Percentiles rank a stretch among this genome's conserved stretches.
These are phyloP conservation scores for Anneissia japonica DNA, from an alignment of 35 echinoderm and acorn worm genomes.

Conservation along the genomic window DNA sequence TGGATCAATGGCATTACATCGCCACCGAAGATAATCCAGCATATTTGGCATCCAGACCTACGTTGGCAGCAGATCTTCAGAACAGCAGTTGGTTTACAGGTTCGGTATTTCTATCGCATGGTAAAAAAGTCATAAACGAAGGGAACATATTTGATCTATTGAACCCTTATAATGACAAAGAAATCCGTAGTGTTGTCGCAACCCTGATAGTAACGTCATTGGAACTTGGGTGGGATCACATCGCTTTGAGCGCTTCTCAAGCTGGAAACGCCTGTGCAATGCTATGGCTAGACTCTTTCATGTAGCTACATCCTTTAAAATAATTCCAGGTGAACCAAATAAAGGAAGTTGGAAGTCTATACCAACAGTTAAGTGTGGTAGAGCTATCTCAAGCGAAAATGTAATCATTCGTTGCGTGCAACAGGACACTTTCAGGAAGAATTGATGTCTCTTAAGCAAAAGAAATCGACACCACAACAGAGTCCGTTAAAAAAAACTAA, in stretches of 20 bases:
- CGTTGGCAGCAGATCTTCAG: neutral
- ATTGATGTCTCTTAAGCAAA: neutral
- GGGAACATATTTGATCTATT: no score
- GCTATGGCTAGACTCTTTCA: conserved; percentile 9
- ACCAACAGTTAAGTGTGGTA: neutral
- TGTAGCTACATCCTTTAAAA: neutral
- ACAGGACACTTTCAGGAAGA: neutral
- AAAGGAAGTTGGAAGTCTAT: neutral
- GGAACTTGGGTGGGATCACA: neutral
- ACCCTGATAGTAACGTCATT: neutral
- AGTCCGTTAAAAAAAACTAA: neutral
- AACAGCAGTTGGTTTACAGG: neutral
- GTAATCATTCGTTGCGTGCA: conserved; percentile 1
- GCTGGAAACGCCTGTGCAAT: neutral
- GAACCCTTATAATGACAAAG: no score
- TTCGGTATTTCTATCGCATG: neutral
- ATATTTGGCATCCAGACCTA: neutral
- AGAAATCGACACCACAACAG: neutral
- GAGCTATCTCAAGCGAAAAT: neutral
- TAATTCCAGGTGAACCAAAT: neutral
- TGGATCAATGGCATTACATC: neutral
- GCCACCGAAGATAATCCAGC: neutral
- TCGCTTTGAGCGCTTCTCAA: conserved; percentile 17
- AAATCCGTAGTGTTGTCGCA: no score
- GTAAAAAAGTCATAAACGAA: no score